Base-by-base conservation (phyloP, 2,888 invertebrate genomes). In the Melanostoma scalare region DNA sequence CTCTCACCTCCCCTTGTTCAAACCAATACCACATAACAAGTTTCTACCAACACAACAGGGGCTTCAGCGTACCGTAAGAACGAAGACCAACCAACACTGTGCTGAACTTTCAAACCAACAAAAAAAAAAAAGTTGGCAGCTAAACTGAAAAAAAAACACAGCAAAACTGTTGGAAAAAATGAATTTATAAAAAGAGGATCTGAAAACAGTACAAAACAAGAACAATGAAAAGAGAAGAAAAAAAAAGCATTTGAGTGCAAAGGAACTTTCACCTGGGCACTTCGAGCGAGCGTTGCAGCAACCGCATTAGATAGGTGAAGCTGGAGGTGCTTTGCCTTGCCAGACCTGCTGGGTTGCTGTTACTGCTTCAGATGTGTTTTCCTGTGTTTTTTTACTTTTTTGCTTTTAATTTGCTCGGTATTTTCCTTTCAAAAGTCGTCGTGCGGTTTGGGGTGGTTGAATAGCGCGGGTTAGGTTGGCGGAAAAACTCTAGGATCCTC, bases 231-330 rank as follows among this genome's bases (percentile, higher is more conserved):
- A 9, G 4, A 48, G 53, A 46, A 48, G 1, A 65, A 44, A 67
- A 48, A 48, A 48, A 38, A 61, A 5, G 6, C 53, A 61, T 20
- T 20, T 20, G 20, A 20, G 20, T 20, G 20, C 20, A 38, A 40
- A 38, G 33, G 52, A 72, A 60, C 40, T 74, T 65, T 71, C 65
- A 77, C 71, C 71, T 77, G 77, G 50, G 58, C 77, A 52, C 65
- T 71, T 77, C 36, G n/a, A 58, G 58, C 33, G 69, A 20, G 20
- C 20, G 20, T 20, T 20, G 30, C 42, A 58, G 63, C 42, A 71
- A 53, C 72, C 38, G 44, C 44, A 36, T 58, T 65, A 38, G 63
- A 44, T 58, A 52, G 20, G 20, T 20, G 20, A 20, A 20, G 20
- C 20, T 20, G n/a, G 42, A 42, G 48, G 67, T 58, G 67, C 20